Evolutionary conservation across 2,797 vertebrate species (phyloP), one percentile per base, ranked within the genome.

Genomic region (Cuniculus paca): DNA sequence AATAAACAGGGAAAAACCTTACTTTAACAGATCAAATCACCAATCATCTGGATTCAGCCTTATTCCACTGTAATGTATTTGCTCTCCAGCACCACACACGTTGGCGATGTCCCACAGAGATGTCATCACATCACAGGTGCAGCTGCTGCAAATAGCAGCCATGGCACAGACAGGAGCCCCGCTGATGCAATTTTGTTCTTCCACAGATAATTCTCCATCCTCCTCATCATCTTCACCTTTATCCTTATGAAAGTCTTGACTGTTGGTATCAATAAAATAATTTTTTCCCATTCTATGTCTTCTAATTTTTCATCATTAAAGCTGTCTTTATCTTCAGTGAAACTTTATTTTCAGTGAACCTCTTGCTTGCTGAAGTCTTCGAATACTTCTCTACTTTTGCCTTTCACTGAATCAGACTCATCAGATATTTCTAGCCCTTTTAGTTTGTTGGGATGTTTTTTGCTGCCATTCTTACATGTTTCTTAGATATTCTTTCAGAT

Each of bases 401-500:
- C 99, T 98, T 99, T 99, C 94, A 98, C 96, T 97, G 97, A 98
- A 97, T 99, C 97, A 95, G 99, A 99, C 86, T 99, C 99, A 94
- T 99, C 99, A 42, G 98, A 98, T 75, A 99, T 96, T 20, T 99
- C 99, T 90, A 98, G 98, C 0, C 98, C 98, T 72, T 97, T 99
- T 97, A 99, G 98, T 22, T 98, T 98, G 28, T 98, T 98, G 12
- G 98, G 98, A 95, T 99, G 99, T 99, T 99, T 97, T 99, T 99
- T 88, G 99, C 99, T 65, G 99, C 98, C 96, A 98, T 98, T 93
- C 98, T 99, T 97, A 99, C 99, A 95, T 99, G 99, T 96, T 98
- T 99, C 99, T 99, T 99, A 93, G 99, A 96, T 4, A 99, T 99
- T 98, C 99, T 99, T 98, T 99, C 99, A 98, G 99, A 96, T 89